A percentile compares a stretch with the other conserved stretches of the same genome.
Evolutionary conservation across 1,140 invertebrate species (phyloP).

Genomic region (Hermatobates lingyangjiaoensis): DNA sequence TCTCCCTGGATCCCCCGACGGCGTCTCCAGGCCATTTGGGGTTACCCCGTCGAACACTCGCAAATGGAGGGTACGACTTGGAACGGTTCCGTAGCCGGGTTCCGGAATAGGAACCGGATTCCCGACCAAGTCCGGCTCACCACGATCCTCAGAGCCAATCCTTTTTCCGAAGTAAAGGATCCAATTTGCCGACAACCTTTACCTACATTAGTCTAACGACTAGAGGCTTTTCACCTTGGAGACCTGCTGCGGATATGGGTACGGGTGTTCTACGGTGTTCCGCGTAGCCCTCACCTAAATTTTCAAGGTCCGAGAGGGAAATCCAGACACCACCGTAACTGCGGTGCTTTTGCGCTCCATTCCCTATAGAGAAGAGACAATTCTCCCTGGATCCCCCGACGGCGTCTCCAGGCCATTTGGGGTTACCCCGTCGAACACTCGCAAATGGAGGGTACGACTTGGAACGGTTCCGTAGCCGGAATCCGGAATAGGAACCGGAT

Average conservation of each 20-base stretch:
- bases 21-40: too few relatives aligned
- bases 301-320: slow-evolving; percentile 52
- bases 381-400: slow-evolving; percentile 47
- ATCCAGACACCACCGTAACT: slow-evolving; percentile 43
- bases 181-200: slow-evolving; percentile 68
- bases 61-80: too few relatives aligned
- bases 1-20: too few relatives aligned
- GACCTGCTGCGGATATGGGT: slow-evolving; percentile 70
- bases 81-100: background rate
- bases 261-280: slow-evolving; percentile 43
- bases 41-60: too few relatives aligned
- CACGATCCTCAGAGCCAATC: slow-evolving; percentile 33
- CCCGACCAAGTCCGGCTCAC: slow-evolving; percentile 34
- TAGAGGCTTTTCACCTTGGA: slow-evolving; percentile 78
- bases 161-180: slow-evolving; percentile 66
- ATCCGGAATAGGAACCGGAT: too few relatives aligned
- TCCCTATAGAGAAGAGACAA: too few relatives aligned
- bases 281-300: slow-evolving; percentile 49
- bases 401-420: slow-evolving; percentile 57
- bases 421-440: too few relatives aligned
- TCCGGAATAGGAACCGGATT: background rate
- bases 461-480: too few relatives aligned
- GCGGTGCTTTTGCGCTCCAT: slow-evolving; percentile 47
- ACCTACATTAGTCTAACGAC: slow-evolving; percentile 76
- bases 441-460: too few relatives aligned